Percentiles rank a stretch among this genome's conserved stretches.
Evolutionary conservation across 2,797 vertebrate genomes (phyloP).

Genomic region (Premnoplex brunnescens): DNA sequence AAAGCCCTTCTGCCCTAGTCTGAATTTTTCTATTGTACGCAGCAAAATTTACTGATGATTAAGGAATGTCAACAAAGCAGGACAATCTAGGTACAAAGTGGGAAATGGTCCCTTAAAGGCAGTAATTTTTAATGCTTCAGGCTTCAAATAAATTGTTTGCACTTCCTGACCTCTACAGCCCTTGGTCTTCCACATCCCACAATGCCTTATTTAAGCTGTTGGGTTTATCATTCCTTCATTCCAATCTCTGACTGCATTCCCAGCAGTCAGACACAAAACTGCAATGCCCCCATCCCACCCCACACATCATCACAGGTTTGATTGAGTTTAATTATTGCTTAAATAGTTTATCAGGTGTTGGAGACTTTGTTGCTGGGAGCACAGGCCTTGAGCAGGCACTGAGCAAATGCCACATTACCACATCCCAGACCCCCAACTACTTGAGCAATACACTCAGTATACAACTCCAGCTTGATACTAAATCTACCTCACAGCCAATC

Average conservation of each 20-base stretch:
- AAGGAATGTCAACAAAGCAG: neutral
- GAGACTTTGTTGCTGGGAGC: neutral
- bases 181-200: neutral
- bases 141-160: neutral
- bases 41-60: neutral
- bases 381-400: neutral
- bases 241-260: neutral
- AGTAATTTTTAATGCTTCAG: neutral
- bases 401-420: neutral
- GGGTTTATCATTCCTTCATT: neutral
- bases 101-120: neutral
- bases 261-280: neutral
- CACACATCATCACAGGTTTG: neutral
- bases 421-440: neutral
- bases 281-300: rapidly evolving
- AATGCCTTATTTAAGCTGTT: neutral
- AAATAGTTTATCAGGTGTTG: neutral
- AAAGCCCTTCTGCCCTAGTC: neutral
- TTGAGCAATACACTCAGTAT: neutral
- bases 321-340: neutral
- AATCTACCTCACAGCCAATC: neutral
- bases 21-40: neutral
- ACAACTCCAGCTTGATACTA: neutral
- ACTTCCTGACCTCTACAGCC: neutral
- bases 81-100: neutral